Base-by-base conservation (phyloP, 2,888 invertebrate species). In the Monoplex corrugatus region DNA sequence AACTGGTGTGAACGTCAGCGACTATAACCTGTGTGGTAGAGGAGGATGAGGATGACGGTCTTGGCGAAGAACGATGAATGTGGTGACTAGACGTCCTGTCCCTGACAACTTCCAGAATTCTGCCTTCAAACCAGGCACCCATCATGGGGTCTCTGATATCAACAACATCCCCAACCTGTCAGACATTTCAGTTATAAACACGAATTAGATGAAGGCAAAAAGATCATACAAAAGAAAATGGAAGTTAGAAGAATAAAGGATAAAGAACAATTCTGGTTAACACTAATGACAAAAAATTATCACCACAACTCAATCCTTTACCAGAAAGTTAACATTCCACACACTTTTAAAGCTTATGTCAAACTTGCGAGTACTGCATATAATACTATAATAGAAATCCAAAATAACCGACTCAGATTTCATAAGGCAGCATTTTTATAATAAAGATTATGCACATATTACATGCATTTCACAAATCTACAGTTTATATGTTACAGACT, bases 121-220 rank as follows among this genome's bases (percentile, higher is more conserved):
- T 97, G 0, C 97, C 98, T 96, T 98, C 98, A 95, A 97, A 97
- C 98, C 98, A 98, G 16, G 97, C 97, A 13, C 98, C 98, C 93
- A 97, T 96, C 86, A 96, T 96, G n/a, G 95, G 94, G 93, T 97
- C 97, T 89, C 97, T 96, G 87, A 97, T 97, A 95, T 98, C 98
- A 89, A 98, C 96, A 0, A 97, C 95, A 95, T 98, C 98, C 40
- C 97, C 97, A 87, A 96, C 91, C 96, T 96, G 88, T 80, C 91
- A 92, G 90, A 88, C 13, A 80, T 16, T 28, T n/a, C n/a, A n/a
- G n/a, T n/a, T 57, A 57, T 23, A 57, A 57, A 13, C 13, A 23
- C 57, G 13, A 19, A 19, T 23, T 57, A 19, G 23, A 57, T 2
- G 23, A 57, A 57, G 57, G 2, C 57, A 57, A 23, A n/a, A n/a